Percentiles rank a stretch among this genome's conserved stretches.
Conservation (phyloP, 2,113 vertebrate species). For the Ursus arctos region DNA sequence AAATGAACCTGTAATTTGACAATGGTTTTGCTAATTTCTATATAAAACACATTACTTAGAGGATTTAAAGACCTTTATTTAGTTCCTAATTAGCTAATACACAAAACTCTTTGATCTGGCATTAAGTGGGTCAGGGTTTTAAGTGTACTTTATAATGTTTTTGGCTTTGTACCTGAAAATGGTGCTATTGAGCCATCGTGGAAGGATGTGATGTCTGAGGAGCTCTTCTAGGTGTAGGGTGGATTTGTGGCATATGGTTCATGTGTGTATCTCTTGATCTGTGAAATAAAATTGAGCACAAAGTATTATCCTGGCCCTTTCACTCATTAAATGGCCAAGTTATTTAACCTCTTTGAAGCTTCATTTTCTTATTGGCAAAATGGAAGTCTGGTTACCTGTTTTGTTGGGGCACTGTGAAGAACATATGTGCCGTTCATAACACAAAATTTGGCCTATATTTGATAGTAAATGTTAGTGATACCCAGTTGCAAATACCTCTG, state of each 20-base stretch:
- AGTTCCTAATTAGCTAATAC: constrained; percentile 52
- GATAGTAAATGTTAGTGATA: neutral
- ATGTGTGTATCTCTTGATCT: neutral
- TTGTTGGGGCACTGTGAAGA: neutral
- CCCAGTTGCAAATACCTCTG: neutral
- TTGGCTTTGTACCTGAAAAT: neutral
- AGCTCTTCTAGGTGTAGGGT: neutral
- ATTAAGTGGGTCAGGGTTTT: constrained; percentile 8
- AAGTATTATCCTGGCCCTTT: neutral
- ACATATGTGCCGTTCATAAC: neutral
- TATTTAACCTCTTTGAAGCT: neutral
- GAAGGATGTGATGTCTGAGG: neutral
- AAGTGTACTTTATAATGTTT: neutral
- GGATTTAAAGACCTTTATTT: constrained; percentile 27
- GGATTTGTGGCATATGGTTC: neutral
- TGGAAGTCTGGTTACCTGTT: neutral
- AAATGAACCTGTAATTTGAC: constrained; percentile 48
- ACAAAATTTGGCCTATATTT: neutral
- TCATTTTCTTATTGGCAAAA: neutral
- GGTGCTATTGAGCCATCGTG: neutral
- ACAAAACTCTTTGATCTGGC: neutral
- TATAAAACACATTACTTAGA: constrained; percentile 25
- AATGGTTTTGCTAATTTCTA: constrained; percentile 52
- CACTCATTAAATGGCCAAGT: neutral
- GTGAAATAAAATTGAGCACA: neutral